Conservation (phyloP, 2,888 invertebrate species). For the Parelbella ahira region DNA sequence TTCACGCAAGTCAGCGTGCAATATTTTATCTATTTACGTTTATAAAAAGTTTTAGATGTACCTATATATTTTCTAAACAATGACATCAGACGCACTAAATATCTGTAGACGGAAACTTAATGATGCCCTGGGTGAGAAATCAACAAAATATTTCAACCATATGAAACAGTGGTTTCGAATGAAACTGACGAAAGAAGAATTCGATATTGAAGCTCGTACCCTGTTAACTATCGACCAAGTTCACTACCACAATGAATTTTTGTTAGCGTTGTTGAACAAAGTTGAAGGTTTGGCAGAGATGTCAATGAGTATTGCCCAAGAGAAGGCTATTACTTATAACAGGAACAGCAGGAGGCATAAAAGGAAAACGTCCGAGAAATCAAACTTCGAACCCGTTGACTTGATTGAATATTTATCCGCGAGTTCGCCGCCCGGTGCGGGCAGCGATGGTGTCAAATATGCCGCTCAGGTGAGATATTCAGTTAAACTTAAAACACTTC, state of each 20-base stretch:
- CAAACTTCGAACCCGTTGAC: constrained; percentile 82
- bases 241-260: constrained; percentile 91
- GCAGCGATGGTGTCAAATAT: constrained; percentile 74
- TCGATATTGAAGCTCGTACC: constrained; percentile 88
- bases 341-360: constrained; percentile 73
- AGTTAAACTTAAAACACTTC: too few species aligned
- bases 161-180: constrained; percentile 88
- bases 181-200: constrained; percentile 90
- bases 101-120: constrained; percentile 82
- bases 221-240: constrained; percentile 87
- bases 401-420: constrained; percentile 80
- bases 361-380: constrained; percentile 78
- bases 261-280: constrained; percentile 89
- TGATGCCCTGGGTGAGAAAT: constrained; percentile 84
- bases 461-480: constrained; percentile 58
- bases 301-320: constrained; percentile 64
- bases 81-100: constrained; percentile 73
- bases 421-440: constrained; percentile 75
- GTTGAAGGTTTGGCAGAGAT: constrained; percentile 79
- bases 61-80: constrained; percentile 29
- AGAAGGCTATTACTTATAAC: constrained; percentile 62
- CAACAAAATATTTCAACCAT: constrained; percentile 84
- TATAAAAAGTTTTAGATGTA: constrained; percentile 3
- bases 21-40: too few species aligned
- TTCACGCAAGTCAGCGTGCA: too few species aligned